Percentiles rank a stretch among this genome's conserved stretches.
These are phyloP conservation scores for Chloropsis hardwickii DNA, from an alignment of 2,113 vertebrate genomes.

Conservation along the genomic window DNA sequence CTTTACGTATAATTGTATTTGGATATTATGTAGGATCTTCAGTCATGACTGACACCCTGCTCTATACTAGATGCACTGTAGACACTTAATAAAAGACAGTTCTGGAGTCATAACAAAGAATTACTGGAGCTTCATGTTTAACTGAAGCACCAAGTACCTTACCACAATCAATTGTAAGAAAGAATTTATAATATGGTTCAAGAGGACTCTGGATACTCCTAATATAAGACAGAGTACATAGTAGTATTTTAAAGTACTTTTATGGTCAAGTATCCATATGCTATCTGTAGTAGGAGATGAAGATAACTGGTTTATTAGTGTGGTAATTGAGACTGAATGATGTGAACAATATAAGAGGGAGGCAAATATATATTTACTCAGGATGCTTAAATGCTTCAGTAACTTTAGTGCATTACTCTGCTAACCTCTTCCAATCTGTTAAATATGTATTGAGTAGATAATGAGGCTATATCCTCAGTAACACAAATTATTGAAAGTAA, in stretches of 20 bases:
- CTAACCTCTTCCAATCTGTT: conserved; percentile 46
- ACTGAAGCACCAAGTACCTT: neutral
- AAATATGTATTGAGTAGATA: conserved; percentile 45
- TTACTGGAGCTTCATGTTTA: neutral
- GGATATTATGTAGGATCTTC: neutral
- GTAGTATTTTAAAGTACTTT: neutral
- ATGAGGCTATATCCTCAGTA: neutral
- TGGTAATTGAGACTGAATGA: conserved; percentile 38
- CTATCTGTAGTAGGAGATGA: neutral
- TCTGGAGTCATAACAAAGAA: neutral
- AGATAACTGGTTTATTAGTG: conserved; percentile 35
- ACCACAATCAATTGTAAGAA: neutral
- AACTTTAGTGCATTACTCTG: conserved; percentile 38
- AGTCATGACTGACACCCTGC: neutral
- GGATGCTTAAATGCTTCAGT: conserved; percentile 50
- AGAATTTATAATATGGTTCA: neutral
- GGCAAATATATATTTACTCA: conserved; percentile 53
- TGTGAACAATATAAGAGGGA: conserved; percentile 17
- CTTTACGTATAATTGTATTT: neutral
- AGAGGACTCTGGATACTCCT: neutral
- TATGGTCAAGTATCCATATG: neutral
- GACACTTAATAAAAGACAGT: neutral
- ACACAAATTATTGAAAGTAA: conserved; percentile 19
- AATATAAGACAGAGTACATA: neutral
- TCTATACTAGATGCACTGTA: neutral